These are phyloP conservation scores for Bradypodion pumilum DNA, from an alignment of 2,797 vertebrate species.

Conservation along the genomic window DNA sequence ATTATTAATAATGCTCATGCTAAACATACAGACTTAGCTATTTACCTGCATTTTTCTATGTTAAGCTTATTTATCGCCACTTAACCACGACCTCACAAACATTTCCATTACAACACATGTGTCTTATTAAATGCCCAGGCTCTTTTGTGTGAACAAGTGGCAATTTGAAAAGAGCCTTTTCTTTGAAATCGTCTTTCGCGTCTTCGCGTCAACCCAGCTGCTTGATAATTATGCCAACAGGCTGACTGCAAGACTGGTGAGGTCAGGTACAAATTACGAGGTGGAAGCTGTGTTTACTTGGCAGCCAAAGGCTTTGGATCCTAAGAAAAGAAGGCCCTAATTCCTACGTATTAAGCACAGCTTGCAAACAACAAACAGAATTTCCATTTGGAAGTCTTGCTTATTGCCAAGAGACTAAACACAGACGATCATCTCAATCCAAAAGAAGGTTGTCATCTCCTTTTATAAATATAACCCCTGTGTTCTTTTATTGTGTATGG, in stretches of 20 bases:
- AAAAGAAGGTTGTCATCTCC: not conserved
- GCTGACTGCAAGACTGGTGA: not conserved
- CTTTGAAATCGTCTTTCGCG: not conserved
- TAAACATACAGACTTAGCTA: no score
- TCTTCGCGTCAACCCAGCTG: not conserved
- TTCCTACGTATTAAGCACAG: not conserved
- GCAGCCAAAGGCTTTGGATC: not conserved
- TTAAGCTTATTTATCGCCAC: not conserved
- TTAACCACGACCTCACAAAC: not conserved
- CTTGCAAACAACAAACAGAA: not conserved
- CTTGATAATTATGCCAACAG: not conserved
- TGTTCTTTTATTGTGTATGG: no score
- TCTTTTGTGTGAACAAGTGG: no score
- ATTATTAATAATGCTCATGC: not conserved
- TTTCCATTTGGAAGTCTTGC: not conserved
- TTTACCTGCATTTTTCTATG: not conserved
- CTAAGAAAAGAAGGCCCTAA: not conserved
- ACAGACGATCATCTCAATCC: not conserved
- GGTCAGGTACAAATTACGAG: conserved; percentile 3
- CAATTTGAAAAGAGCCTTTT: not conserved
- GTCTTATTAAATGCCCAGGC: not conserved
- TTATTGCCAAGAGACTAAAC: not conserved
- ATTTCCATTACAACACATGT: not conserved
- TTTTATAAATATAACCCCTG: not conserved
- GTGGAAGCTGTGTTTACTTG: not conserved